A percentile compares a stretch with the other conserved stretches of the same genome.
phyloP scores from a whole-genome alignment of 2,797 vertebrate genomes.

The Lutjanus argentimaculatus region DNA sequence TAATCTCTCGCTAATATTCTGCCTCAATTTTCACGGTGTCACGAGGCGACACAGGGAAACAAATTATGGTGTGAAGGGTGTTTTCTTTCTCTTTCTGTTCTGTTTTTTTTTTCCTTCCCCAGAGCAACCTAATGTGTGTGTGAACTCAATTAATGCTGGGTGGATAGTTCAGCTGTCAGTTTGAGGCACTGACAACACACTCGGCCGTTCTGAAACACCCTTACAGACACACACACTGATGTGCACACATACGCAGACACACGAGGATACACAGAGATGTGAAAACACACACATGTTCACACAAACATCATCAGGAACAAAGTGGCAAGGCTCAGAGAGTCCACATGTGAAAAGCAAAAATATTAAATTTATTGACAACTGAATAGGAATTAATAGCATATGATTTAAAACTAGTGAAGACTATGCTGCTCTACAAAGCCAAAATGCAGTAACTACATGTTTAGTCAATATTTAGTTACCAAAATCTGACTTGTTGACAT shows the following conservation, averaged over 20 bases:
- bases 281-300: not conserved
- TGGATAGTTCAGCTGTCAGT: constrained; percentile 67
- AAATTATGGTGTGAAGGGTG: constrained; percentile 57
- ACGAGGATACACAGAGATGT: not conserved
- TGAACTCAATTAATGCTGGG: constrained; percentile 70
- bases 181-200: constrained; percentile 35
- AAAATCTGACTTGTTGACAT: no score
- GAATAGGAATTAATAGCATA: not conserved
- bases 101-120: not conserved
- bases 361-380: not conserved
- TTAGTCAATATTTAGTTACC: no score
- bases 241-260: not conserved
- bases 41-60: constrained; percentile 51
- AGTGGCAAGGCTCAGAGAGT: not conserved
- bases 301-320: not conserved
- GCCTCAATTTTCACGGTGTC: constrained; percentile 54
- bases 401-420: no score
- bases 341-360: constrained; percentile 13
- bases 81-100: constrained; percentile 38
- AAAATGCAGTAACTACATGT: no score
- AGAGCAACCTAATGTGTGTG: constrained; percentile 42
- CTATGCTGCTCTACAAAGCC: no score
- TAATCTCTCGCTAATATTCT: constrained; percentile 58
- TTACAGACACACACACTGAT: constrained; percentile 1
- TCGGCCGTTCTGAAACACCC: constrained; percentile 1